A percentile compares a stretch with the other conserved stretches of the same genome.
These are phyloP conservation scores for Passer domesticus DNA, from an alignment of 2,113 vertebrate genomes.

Conservation along the genomic window DNA sequence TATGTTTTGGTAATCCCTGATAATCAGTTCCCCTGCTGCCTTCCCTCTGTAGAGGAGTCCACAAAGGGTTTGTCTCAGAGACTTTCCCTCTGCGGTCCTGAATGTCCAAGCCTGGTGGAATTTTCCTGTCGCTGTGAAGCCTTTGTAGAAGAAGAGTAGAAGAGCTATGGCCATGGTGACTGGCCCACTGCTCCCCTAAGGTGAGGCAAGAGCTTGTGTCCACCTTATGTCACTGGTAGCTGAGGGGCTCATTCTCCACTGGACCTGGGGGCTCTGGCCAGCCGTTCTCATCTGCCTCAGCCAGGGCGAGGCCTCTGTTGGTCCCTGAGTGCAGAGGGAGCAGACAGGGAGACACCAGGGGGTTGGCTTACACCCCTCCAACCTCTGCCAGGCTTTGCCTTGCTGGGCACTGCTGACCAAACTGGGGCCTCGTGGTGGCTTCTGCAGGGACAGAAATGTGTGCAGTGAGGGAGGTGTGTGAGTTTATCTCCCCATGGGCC, in stretches of 20 bases:
- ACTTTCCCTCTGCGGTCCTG: background rate
- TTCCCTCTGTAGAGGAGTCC: background rate
- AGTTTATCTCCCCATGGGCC: background rate
- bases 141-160: background rate
- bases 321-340: background rate
- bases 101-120: background rate
- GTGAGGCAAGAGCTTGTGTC: background rate
- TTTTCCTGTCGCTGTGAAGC: background rate
- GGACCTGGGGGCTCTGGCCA: background rate
- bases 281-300: background rate
- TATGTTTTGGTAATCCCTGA: background rate
- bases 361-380: background rate
- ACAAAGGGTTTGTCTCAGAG: background rate
- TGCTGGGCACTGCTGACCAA: background rate
- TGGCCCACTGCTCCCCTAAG: background rate
- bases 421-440: rapidly evolving
- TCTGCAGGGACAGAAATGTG: background rate
- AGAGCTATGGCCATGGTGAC: background rate
- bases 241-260: background rate
- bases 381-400: background rate
- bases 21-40: background rate
- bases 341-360: background rate
- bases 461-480: background rate
- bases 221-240: background rate
- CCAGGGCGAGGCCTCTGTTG: rapidly evolving